phyloP scores from a whole-genome alignment of 2,113 vertebrate species.

The Trachemys scripta region DNA sequence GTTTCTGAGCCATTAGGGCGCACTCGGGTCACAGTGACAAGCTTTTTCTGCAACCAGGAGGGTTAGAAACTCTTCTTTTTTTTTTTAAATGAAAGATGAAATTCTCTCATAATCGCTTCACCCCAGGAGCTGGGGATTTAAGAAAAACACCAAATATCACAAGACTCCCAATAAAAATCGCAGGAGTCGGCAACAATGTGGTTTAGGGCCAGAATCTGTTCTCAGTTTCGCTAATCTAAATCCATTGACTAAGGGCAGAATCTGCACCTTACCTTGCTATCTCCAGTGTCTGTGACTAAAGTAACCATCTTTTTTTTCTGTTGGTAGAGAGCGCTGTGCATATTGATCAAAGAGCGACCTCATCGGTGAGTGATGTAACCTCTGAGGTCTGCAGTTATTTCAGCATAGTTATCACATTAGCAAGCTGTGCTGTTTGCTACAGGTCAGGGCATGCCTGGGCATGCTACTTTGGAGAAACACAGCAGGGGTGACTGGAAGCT shows the following conservation, averaged over 20 bases:
- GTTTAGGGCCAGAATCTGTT: background rate
- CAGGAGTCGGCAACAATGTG: fast-evolving
- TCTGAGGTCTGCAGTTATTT: background rate
- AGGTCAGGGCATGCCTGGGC: background rate
- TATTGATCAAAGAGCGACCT: background rate
- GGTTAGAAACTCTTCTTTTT: background rate
- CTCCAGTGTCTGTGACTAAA: background rate
- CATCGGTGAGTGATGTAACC: background rate
- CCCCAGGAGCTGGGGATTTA: background rate
- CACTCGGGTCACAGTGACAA: background rate
- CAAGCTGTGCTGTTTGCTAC: background rate
- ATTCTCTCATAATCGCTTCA: background rate
- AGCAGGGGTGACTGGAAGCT: constrained; percentile 6
- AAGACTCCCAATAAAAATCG: background rate
- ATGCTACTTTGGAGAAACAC: background rate
- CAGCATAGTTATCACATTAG: background rate
- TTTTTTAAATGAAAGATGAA: background rate
- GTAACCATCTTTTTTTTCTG: background rate
- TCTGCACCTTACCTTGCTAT: background rate
- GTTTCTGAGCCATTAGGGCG: background rate
- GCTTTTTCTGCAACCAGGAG: background rate
- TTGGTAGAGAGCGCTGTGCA: fast-evolving
- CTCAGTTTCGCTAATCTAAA: background rate
- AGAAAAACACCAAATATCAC: background rate
- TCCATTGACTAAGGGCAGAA: background rate